phyloP scores from a whole-genome alignment of 30 jellyfish, hydroid and myxozoan species.

The Rhopilema esculentum region DNA sequence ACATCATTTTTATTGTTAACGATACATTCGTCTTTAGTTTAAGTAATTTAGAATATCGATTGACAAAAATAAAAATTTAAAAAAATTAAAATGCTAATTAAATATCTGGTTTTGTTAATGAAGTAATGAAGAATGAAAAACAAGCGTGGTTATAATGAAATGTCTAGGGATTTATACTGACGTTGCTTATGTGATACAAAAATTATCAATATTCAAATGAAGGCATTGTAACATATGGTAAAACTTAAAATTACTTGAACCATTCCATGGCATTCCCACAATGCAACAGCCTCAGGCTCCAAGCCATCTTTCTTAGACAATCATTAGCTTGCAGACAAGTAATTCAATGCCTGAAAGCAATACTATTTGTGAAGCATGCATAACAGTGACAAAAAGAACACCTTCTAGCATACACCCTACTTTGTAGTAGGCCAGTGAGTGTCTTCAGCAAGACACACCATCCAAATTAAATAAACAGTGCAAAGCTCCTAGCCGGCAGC shows the following conservation, averaged over 20 bases:
- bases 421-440: not conserved
- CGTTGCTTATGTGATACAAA: not conserved
- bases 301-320: slow-evolving; percentile 41
- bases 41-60: too few relatives aligned
- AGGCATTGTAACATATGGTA: not conserved
- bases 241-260: not conserved
- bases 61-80: too few relatives aligned
- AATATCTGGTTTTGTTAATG: not conserved
- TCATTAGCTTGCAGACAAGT: slow-evolving; percentile 53
- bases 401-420: not conserved
- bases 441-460: too few relatives aligned
- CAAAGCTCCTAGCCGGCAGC: too few relatives aligned
- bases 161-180: not conserved
- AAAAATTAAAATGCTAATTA: not conserved
- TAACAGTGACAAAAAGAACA: not conserved
- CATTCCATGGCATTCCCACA: not conserved
- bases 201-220: not conserved
- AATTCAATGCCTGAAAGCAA: slow-evolving; percentile 66
- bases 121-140: too few relatives aligned
- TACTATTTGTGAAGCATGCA: slow-evolving; percentile 39
- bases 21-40: too few relatives aligned
- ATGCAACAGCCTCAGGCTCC: slow-evolving; percentile 11
- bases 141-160: not conserved
- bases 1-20: too few relatives aligned
- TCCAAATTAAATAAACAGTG: too few relatives aligned